Base-by-base conservation (phyloP, 2,888 invertebrate species). In the Drosophila bunnanda region DNA sequence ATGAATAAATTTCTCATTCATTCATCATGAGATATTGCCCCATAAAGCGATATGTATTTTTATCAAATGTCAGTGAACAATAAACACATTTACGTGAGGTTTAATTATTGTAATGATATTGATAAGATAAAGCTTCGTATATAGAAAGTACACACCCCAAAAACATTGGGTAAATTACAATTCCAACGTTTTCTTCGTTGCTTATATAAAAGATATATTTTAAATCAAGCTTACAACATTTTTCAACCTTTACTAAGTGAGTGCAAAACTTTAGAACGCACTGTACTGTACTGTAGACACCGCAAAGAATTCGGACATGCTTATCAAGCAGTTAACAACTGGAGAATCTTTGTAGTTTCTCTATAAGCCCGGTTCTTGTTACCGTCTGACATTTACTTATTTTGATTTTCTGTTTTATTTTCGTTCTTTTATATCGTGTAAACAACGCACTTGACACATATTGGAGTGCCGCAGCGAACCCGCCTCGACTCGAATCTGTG, bases 361-460 rank as follows among this genome's bases (percentile, higher is more conserved):
- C 54, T 53, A 50, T 28, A 39, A 59, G 39, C 62, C 38, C 30
- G n/a, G 28, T 76, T 55, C 10, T 65, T 57, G 32, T 58, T 44
- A 28, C 9, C 10, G n/a, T 22, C 22, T 8, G 61, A 22, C 62
- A 30, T 22, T 9, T 62, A 46, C 10, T 38, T 44, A 60, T 52
- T 22, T 34, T 34, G 32, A 5, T n/a, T 34, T 50, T 20, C 50
- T 10, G 32, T 50, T 52, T 54, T 59, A 46, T 53, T 60, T 54
- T 53, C 34, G 43, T 65, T 50, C 46, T 54, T 46, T 32, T 46
- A 57, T 61, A 52, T 54, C 46, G 48, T 61, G 76, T 62, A 66
- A 76, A 60, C 62, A 76, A 67, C 61, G 69, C 77, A 75, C 85
- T 88, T 83, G 85, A 88, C 83, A 83, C 82, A 83, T 76, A 82